Evolutionary conservation across 2,888 invertebrate genomes (phyloP).

Genomic region (Anthophora plumipes): DNA sequence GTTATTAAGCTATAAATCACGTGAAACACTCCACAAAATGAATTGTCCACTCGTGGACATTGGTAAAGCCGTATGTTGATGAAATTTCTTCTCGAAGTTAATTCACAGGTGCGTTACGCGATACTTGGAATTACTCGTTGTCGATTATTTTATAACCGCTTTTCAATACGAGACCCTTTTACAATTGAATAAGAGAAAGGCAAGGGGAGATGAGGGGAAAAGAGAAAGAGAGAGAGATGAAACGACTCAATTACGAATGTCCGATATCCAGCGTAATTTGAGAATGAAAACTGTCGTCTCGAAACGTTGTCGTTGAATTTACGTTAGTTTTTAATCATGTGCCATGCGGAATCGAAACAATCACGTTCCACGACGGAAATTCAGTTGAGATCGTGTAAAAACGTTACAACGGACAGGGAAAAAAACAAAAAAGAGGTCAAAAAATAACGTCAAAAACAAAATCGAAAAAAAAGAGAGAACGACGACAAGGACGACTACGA

Average conservation of each 20-base stretch:
- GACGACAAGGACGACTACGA: background rate
- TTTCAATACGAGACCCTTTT: conserved; percentile 1
- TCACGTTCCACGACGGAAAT: conserved; percentile 24
- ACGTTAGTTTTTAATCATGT: conserved; percentile 17
- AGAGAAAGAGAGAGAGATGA: background rate
- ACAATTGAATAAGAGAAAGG: background rate
- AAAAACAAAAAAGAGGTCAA: conserved; percentile 4
- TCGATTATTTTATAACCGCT: conserved; percentile 3
- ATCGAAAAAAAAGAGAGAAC: background rate
- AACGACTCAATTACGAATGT: conserved; percentile 8
- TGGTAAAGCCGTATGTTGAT: background rate
- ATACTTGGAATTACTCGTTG: conserved; percentile 2
- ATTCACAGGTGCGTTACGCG: background rate
- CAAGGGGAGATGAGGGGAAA: too few species aligned
- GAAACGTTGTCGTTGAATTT: conserved; percentile 13
- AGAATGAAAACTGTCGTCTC: conserved; percentile 28
- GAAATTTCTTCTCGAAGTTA: conserved; percentile 13
- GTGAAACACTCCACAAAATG: background rate
- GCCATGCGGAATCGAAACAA: conserved; percentile 43
- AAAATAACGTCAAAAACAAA: background rate
- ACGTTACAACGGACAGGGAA: conserved; percentile 3
- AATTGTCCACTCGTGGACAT: background rate
- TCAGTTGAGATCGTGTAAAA: conserved; percentile 21
- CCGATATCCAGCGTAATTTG: conserved; percentile 20
- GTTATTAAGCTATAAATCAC: background rate